Evolutionary conservation across 1,140 invertebrate species (phyloP), one percentile per base, ranked within the genome.

Genomic region (Aphelinus atriplicis): DNA sequence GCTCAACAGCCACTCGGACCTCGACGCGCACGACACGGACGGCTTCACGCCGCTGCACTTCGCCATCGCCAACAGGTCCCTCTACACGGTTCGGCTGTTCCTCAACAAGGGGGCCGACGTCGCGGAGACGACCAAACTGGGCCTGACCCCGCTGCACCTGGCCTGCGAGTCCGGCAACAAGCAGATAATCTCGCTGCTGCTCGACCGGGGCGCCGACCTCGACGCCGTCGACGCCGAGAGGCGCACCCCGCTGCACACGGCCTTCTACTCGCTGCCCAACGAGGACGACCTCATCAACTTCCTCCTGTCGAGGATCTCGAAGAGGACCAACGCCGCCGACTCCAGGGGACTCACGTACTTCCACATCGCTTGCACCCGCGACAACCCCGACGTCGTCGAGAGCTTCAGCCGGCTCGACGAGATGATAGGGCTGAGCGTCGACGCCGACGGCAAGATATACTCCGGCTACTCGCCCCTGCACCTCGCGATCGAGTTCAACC

Each of bases 141-240:
- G 26, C 26, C 4, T 58, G n/a, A 69, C 67, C 42, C 26, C 67
- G 56, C 56, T 69, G 51, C 67, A 69, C 57, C 7, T 43, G 42
- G 53, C 67, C 9, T 6, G 42, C n/a, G 10, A 46, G 4, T 47
- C n/a, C 1, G 42, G 43, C 10, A 43, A 55, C 26, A 56, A 57
- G 43, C 53, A 69, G 46, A 46, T 69, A 5, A 55, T 56, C 7
- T n/a, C 45, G 46, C 48, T 69, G 42, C 42, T 69, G 7, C 46
- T 69, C 43, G 53, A 43, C 42, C 56, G 57, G 10, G 67, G 67
- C 6, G 51, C 56, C 42, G 10, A 1, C 6, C 42, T 48, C 9
- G 43, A 69, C 7, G 67, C 46, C 56, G 57, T 7, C 10, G 53
- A 69, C 9, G 7, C 4, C 10, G 51, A 57, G 2, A n/a, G 46